These are phyloP conservation scores for Poeciliopsis occidentalis DNA, from an alignment of 2,113 vertebrate genomes.

Conservation along the genomic window DNA sequence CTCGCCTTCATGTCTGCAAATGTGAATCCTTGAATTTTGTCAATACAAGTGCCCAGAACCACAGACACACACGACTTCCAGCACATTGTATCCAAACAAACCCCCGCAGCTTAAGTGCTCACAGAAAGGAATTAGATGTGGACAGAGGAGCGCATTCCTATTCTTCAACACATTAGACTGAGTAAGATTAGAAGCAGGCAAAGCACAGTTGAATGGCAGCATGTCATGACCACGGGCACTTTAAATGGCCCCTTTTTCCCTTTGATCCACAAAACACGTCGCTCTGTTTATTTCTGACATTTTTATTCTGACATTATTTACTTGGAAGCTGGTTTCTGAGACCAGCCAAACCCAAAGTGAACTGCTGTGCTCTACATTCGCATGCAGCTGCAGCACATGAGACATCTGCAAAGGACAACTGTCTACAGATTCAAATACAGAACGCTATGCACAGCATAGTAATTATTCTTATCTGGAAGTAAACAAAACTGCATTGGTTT, in stretches of 20 bases:
- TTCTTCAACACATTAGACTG: constrained; percentile 11
- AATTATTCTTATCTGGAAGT: background rate
- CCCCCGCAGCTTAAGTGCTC: background rate
- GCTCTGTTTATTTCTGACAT: constrained; percentile 42
- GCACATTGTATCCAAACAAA: background rate
- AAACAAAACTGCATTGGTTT: background rate
- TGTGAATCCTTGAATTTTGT: constrained; percentile 1
- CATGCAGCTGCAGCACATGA: background rate
- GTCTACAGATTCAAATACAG: background rate
- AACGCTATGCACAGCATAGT: background rate
- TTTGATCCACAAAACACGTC: constrained; percentile 39
- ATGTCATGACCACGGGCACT: constrained; percentile 17
- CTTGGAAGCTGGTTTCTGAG: constrained; percentile 25
- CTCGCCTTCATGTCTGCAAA: background rate
- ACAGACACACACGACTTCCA: background rate
- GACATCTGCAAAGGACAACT: background rate
- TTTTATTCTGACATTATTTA: constrained; percentile 44
- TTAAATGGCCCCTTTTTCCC: constrained; percentile 37
- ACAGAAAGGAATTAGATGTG: constrained; percentile 13
- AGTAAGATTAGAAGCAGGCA: constrained; percentile 49
- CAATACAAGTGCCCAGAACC: background rate
- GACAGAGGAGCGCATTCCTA: constrained; percentile 1
- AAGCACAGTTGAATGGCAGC: constrained; percentile 15
- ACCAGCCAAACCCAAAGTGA: constrained; percentile 6
- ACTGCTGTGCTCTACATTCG: background rate